Percentiles rank a stretch among this genome's conserved stretches.
phyloP scores from a whole-genome alignment of 2,888 invertebrate genomes.

The Luffia ferchaultella region DNA sequence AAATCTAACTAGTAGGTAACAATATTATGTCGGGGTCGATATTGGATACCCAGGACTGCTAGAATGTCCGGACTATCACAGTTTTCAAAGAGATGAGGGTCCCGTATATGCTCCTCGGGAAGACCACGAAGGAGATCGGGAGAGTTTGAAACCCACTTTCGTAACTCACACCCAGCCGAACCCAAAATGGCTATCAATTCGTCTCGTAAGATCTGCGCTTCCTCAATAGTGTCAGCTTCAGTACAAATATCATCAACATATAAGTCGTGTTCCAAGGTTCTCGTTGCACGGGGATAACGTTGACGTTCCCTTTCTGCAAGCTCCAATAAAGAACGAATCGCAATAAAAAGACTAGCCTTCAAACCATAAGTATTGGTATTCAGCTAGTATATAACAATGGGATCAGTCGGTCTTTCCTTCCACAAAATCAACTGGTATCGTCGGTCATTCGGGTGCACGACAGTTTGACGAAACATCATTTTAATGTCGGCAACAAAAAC shows the following conservation, averaged over 20 bases:
- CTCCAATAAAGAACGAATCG: neutral
- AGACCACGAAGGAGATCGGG: neutral
- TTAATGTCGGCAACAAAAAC: no score
- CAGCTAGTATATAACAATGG: slow-evolving; percentile 3
- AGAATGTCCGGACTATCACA: neutral
- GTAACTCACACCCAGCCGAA: neutral
- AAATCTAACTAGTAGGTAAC: neutral
- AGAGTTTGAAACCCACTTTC: slow-evolving; percentile 5
- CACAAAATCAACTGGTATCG: slow-evolving; percentile 6
- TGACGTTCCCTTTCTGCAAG: slow-evolving; percentile 1
- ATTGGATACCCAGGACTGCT: neutral
- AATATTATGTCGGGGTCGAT: neutral
- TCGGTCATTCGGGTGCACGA: slow-evolving; percentile 5
- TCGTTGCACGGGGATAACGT: neutral
- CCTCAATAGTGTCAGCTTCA: neutral
- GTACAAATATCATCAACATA: slow-evolving; percentile 3
- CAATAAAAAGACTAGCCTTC: neutral
- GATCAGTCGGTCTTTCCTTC: slow-evolving; percentile 3
- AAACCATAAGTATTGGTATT: no score
- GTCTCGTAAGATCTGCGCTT: neutral
- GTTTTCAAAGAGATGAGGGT: slow-evolving; percentile 1
- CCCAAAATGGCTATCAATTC: neutral
- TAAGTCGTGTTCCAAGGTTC: neutral
- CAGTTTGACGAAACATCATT: slow-evolving; percentile 8
- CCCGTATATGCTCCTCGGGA: slow-evolving; percentile 2